A percentile compares a stretch with the other conserved stretches of the same genome.
Conservation (phyloP, 2,888 invertebrate species). For the Pecten maximus region DNA sequence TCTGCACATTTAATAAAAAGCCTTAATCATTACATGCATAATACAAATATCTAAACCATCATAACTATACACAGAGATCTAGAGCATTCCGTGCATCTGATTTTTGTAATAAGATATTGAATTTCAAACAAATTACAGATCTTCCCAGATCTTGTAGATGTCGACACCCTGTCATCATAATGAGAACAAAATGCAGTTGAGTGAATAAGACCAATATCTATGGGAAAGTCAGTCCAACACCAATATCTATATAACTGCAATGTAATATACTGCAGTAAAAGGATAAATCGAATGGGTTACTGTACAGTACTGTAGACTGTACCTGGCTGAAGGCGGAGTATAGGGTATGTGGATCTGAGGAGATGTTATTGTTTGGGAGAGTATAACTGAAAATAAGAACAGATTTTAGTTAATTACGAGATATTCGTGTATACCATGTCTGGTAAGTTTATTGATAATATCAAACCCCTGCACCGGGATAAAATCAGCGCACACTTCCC, state of each 20-base stretch:
- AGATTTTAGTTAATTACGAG: not conserved
- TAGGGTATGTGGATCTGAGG: not conserved
- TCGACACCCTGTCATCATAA: too few relatives aligned
- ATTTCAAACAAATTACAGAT: too few relatives aligned
- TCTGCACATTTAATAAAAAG: too few relatives aligned
- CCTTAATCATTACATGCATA: too few relatives aligned
- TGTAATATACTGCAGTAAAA: too few relatives aligned
- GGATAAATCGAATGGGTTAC: not conserved
- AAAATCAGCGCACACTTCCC: slow-evolving; percentile 23
- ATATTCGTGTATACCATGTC: not conserved
- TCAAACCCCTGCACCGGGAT: not conserved
- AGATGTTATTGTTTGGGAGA: not conserved
- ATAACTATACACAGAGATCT: too few relatives aligned
- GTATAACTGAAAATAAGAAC: not conserved
- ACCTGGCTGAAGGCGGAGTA: not conserved
- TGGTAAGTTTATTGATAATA: not conserved
- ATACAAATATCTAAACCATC: too few relatives aligned
- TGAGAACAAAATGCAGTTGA: too few relatives aligned
- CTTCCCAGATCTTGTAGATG: too few relatives aligned
- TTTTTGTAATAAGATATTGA: too few relatives aligned
- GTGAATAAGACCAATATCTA: too few relatives aligned
- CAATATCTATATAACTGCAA: not conserved
- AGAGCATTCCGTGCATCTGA: too few relatives aligned
- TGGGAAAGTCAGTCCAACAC: not conserved
- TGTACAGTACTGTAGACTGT: not conserved